phyloP scores from a whole-genome alignment of 2,888 invertebrate species.

The Pristionchus arcanus region DNA sequence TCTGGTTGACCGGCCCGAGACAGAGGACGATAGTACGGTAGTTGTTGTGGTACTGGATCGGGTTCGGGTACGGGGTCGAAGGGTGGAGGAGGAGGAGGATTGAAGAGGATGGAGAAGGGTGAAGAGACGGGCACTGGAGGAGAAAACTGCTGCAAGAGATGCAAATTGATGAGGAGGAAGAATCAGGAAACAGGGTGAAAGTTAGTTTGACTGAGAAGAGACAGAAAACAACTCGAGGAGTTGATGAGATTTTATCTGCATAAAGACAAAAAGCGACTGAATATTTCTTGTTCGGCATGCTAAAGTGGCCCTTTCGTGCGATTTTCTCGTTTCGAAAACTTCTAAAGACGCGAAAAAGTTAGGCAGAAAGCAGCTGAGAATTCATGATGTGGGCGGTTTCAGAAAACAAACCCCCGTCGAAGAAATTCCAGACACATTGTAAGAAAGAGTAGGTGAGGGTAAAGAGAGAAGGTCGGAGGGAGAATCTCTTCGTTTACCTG shows the following conservation, averaged over 20 bases:
- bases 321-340: slow-evolving; percentile 4
- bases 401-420: not conserved
- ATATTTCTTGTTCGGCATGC: not conserved
- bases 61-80: slow-evolving; percentile 24
- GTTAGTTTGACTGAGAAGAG: not conserved
- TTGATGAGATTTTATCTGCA: slow-evolving; percentile 20
- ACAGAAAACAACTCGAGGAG: not conserved
- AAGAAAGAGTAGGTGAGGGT: not conserved
- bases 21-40: not conserved
- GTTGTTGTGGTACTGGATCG: not conserved
- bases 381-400: slow-evolving; percentile 9
- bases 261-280: not conserved
- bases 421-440: not conserved
- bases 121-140: slow-evolving; percentile 17
- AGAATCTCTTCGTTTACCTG: not conserved
- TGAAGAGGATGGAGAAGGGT: slow-evolving; percentile 47
- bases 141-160: slow-evolving; percentile 23
- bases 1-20: not conserved
- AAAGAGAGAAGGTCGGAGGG: not conserved
- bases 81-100: slow-evolving; percentile 12
- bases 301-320: not conserved
- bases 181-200: not conserved
- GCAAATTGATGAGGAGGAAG: slow-evolving; percentile 2
- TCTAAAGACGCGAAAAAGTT: not conserved
- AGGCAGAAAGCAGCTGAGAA: not conserved